Conservation (phyloP, 2,797 vertebrate species). For the Lepus oiostolus region DNA sequence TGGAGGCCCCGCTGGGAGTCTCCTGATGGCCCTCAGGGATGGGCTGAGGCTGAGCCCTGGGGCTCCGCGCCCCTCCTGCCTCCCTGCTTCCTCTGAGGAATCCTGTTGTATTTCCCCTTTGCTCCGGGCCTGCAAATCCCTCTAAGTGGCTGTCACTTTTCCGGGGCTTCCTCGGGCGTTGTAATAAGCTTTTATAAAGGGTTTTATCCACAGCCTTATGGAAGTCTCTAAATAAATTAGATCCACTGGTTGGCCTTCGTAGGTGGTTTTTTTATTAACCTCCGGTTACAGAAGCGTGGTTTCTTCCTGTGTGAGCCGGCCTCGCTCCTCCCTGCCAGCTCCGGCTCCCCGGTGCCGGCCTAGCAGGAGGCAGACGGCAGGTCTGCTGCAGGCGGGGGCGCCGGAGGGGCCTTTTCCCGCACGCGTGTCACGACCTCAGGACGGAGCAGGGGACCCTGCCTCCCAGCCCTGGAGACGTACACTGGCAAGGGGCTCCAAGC, state of each 20-base stretch:
- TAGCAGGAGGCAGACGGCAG: no score
- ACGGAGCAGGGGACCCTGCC: neutral
- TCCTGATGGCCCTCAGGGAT: no score
- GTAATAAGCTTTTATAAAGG: conserved; percentile 47
- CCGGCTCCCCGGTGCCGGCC: neutral
- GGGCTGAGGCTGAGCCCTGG: neutral
- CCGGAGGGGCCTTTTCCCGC: neutral
- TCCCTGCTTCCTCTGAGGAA: neutral
- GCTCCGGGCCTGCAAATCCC: neutral
- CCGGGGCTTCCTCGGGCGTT: neutral
- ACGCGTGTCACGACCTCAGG: neutral
- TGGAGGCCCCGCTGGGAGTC: no score
- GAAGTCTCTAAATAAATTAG: conserved; percentile 73
- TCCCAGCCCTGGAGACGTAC: no score
- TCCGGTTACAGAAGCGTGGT: conserved; percentile 61
- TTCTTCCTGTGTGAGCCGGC: conserved; percentile 18
- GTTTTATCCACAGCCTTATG: conserved; percentile 53
- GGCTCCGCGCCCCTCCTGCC: neutral
- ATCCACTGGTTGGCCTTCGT: conserved; percentile 68
- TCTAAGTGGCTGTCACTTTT: neutral
- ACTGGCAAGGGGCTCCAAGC: neutral
- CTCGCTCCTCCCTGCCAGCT: neutral
- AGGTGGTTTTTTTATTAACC: conserved; percentile 62
- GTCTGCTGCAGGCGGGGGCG: no score
- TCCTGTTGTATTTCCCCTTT: neutral